Percentiles rank a stretch among this genome's conserved stretches.
Evolutionary conservation across 1,140 invertebrate species (phyloP).

Genomic region (Asobara japonica): DNA sequence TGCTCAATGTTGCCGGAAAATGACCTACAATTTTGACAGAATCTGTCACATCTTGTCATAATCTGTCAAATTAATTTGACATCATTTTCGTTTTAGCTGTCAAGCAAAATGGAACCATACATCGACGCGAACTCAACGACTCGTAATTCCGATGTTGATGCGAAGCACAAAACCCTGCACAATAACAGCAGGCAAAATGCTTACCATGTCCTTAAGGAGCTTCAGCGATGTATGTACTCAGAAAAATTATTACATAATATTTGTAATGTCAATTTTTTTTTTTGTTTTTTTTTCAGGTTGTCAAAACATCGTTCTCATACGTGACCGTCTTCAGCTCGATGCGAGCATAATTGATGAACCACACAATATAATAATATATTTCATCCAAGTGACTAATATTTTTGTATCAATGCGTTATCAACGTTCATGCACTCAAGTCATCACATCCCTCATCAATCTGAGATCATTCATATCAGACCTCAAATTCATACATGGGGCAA

Average conservation of each 20-base stretch:
- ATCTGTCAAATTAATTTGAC: background rate
- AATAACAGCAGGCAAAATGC: conserved; percentile 35
- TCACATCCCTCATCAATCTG: background rate
- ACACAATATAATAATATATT: background rate
- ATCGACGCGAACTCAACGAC: conserved; percentile 27
- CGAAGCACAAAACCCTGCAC: conserved; percentile 26
- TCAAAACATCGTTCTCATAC: conserved; percentile 29
- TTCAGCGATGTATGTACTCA: conserved; percentile 30
- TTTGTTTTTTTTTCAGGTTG: conserved; percentile 16
- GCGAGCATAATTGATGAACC: background rate
- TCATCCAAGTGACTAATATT: background rate
- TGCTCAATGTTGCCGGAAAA: too few species aligned
- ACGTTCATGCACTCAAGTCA: background rate
- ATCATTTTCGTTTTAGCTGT: background rate
- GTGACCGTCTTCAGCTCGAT: conserved; percentile 25
- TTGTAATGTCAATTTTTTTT: background rate
- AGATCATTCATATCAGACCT: too few species aligned
- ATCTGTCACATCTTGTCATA: background rate
- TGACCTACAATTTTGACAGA: background rate
- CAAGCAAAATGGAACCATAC: conserved; percentile 19
- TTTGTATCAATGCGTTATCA: background rate
- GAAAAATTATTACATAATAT: background rate
- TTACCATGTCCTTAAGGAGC: conserved; percentile 26
- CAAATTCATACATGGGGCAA: too few species aligned
- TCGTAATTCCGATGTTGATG: conserved; percentile 36